Evolutionary conservation across 2,888 invertebrate species (phyloP).

Genomic region (Lysandra coridon): DNA sequence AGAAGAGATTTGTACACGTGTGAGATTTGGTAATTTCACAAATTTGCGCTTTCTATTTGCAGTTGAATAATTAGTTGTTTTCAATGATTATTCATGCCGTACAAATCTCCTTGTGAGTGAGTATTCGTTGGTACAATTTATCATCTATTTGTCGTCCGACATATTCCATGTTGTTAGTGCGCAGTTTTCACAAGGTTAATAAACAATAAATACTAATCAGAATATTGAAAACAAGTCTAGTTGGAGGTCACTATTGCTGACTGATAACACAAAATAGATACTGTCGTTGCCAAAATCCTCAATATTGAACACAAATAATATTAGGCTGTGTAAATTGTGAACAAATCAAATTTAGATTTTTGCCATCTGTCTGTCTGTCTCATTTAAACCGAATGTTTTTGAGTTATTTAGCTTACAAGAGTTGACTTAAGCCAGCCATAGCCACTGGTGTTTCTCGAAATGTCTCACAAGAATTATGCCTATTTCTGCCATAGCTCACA

Average conservation of each 20-base stretch:
- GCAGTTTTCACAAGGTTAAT: constrained; percentile 21
- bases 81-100: not conserved
- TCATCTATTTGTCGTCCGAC: constrained; percentile 1
- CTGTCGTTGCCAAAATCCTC: not conserved
- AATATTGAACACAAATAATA: not conserved
- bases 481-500: too few relatives aligned
- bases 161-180: constrained; percentile 12
- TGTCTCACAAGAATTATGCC: too few relatives aligned
- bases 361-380: too few relatives aligned
- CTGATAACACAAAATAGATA: not conserved
- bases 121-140: not conserved
- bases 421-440: too few relatives aligned
- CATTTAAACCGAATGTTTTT: too few relatives aligned
- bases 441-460: too few relatives aligned
- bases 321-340: not conserved
- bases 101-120: not conserved
- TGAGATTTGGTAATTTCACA: constrained; percentile 35
- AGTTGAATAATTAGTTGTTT: not conserved
- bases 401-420: too few relatives aligned
- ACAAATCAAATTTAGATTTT: too few relatives aligned
- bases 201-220: constrained; percentile 23
- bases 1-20: constrained; percentile 56
- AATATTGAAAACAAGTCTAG: constrained; percentile 12
- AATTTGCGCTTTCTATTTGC: not conserved
- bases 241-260: not conserved